phyloP scores from a whole-genome alignment of 2,797 vertebrate species.

The Darevskia mixta region DNA sequence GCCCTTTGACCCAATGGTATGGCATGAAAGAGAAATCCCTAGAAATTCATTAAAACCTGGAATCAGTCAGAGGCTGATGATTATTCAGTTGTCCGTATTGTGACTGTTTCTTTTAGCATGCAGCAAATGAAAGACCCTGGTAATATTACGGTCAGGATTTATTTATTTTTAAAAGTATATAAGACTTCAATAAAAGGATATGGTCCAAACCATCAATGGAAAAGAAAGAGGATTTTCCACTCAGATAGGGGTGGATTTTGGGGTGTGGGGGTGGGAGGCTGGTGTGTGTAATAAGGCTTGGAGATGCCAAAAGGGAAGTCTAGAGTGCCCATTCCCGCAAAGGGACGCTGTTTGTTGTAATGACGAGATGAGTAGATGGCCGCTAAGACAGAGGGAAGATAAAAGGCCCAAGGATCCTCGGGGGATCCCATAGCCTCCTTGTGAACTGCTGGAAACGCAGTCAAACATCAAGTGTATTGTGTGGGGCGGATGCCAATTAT shows the following conservation, averaged over 20 bases:
- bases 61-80: background rate
- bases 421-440: constrained; percentile 66
- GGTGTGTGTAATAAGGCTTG: constrained; percentile 33
- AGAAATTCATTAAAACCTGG: constrained; percentile 11
- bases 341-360: constrained; percentile 55
- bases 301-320: constrained; percentile 36
- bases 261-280: constrained; percentile 28
- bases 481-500: constrained; percentile 76
- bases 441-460: constrained; percentile 72
- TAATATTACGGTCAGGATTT: background rate
- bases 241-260: background rate
- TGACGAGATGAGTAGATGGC: constrained; percentile 70
- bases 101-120: background rate
- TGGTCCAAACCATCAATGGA: background rate
- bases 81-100: constrained; percentile 24
- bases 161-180: no score
- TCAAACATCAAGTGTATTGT: constrained; percentile 71
- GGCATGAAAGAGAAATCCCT: constrained; percentile 7
- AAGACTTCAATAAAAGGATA: background rate
- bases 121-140: no score
- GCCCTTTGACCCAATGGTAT: background rate
- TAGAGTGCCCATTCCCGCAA: background rate
- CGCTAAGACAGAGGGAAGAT: constrained; percentile 59
- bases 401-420: constrained; percentile 70
- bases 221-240: background rate